Evolutionary conservation across 2,797 vertebrate species (phyloP).

Genomic region (Acestrorhynchus altus): DNA sequence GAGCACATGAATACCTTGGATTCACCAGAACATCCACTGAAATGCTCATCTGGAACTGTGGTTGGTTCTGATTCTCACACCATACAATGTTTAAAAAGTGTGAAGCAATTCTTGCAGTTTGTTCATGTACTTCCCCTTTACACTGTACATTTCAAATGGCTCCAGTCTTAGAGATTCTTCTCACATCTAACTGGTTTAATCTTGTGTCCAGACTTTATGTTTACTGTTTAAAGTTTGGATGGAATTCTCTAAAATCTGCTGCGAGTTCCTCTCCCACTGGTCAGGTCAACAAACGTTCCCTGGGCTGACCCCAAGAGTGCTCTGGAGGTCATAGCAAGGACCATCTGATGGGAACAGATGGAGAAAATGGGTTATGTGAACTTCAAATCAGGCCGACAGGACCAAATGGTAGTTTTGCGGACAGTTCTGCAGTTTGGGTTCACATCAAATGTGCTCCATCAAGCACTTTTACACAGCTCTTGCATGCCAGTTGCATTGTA

Average conservation of each 20-base stretch:
- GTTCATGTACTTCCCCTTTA: background rate
- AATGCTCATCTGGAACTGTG: background rate
- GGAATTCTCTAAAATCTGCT: background rate
- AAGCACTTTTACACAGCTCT: conserved; percentile 35
- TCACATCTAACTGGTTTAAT: no score
- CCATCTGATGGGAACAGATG: conserved; percentile 83
- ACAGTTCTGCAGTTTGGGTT: conserved; percentile 70
- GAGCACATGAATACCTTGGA: no score
- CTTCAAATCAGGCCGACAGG: conserved; percentile 70
- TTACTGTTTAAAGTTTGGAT: background rate
- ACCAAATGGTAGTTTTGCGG: conserved; percentile 73
- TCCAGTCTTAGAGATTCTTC: no score
- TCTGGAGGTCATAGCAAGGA: conserved; percentile 67
- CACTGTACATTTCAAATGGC: background rate
- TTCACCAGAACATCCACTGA: no score
- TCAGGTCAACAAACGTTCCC: background rate
- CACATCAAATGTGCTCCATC: conserved; percentile 67
- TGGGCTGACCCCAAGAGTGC: conserved; percentile 34
- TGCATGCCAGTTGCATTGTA: conserved; percentile 4
- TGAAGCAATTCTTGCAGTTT: background rate
- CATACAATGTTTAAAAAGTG: background rate
- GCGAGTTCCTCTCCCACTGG: conserved; percentile 30
- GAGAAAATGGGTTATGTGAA: conserved; percentile 68
- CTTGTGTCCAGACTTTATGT: background rate
- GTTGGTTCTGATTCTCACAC: background rate